Conservation (phyloP, 2,888 invertebrate species). For the Pasiphila rectangulata region DNA sequence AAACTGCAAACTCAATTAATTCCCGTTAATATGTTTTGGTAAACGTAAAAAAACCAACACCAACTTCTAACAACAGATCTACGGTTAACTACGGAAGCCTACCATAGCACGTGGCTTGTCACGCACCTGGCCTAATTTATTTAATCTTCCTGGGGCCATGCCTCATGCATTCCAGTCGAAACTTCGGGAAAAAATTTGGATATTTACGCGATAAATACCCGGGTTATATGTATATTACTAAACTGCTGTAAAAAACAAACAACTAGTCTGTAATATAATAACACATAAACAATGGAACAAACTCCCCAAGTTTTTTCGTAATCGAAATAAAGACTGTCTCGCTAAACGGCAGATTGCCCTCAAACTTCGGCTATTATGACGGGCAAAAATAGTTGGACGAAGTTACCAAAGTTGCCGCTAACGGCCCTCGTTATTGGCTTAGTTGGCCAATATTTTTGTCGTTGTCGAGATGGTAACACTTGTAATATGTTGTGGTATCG, state of each 20-base stretch:
- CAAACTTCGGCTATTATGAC: slow-evolving; percentile 75
- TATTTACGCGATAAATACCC: too few relatives aligned
- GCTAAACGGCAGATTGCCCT: slow-evolving; percentile 58
- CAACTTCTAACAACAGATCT: too few relatives aligned
- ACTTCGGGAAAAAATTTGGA: too few relatives aligned
- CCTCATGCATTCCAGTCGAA: too few relatives aligned
- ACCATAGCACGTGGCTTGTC: too few relatives aligned
- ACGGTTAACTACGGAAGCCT: too few relatives aligned
- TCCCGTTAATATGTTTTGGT: too few relatives aligned
- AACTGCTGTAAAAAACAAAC: neutral
- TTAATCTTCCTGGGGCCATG: too few relatives aligned
- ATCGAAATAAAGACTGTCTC: slow-evolving; percentile 50
- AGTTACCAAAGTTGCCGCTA: slow-evolving; percentile 64
- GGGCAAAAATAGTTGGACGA: slow-evolving; percentile 72
- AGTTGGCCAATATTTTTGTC: slow-evolving; percentile 75
- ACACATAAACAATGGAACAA: slow-evolving; percentile 18
- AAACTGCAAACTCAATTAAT: too few relatives aligned
- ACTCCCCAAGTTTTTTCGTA: slow-evolving; percentile 36
- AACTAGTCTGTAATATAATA: neutral
- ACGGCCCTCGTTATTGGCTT: slow-evolving; percentile 73
- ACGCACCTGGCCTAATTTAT: too few relatives aligned
- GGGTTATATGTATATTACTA: too few relatives aligned
- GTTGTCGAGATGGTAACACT: slow-evolving; percentile 57
- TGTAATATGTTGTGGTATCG: slow-evolving; percentile 60
- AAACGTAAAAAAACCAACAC: too few relatives aligned